Conservation (phyloP, 2,113 vertebrate genomes). For the Phodopus roborovskii region DNA sequence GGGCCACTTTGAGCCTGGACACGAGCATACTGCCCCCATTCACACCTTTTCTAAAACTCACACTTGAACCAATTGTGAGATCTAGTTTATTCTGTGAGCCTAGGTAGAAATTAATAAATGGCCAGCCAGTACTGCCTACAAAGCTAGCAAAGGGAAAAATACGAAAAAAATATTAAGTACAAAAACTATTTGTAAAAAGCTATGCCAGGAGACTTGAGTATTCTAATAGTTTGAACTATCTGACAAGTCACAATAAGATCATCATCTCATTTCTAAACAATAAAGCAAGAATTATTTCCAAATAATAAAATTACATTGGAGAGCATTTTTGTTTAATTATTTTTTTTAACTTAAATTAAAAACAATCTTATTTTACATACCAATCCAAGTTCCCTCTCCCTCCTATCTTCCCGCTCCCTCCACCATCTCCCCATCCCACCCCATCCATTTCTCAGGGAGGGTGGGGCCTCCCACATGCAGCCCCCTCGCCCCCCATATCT, state of each 20-base stretch:
- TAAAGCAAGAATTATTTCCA: slow-evolving; percentile 37
- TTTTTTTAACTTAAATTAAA: too few relatives aligned
- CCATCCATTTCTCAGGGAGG: too few relatives aligned
- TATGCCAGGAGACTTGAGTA: neutral
- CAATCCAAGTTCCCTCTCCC: too few relatives aligned
- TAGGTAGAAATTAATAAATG: slow-evolving; percentile 35
- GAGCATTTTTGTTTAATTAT: neutral
- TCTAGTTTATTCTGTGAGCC: neutral
- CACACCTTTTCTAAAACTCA: slow-evolving; percentile 29
- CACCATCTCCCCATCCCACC: too few relatives aligned
- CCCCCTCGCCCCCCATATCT: too few relatives aligned
- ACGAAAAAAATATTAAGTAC: neutral
- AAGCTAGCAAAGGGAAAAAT: neutral
- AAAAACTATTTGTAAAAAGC: slow-evolving; percentile 41
- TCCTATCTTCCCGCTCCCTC: too few relatives aligned
- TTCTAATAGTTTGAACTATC: slow-evolving; percentile 13
- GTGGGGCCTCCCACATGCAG: too few relatives aligned
- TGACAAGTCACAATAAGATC: neutral
- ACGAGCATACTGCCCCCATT: neutral
- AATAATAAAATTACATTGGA: slow-evolving; percentile 4
- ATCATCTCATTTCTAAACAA: neutral
- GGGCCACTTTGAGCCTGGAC: neutral
- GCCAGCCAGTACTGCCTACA: neutral
- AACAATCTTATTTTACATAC: too few relatives aligned
- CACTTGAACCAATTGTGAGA: neutral